Percentiles rank a stretch among this genome's conserved stretches.
phyloP scores from a whole-genome alignment of 2,888 invertebrate species.

The Sussaba pulchella region DNA sequence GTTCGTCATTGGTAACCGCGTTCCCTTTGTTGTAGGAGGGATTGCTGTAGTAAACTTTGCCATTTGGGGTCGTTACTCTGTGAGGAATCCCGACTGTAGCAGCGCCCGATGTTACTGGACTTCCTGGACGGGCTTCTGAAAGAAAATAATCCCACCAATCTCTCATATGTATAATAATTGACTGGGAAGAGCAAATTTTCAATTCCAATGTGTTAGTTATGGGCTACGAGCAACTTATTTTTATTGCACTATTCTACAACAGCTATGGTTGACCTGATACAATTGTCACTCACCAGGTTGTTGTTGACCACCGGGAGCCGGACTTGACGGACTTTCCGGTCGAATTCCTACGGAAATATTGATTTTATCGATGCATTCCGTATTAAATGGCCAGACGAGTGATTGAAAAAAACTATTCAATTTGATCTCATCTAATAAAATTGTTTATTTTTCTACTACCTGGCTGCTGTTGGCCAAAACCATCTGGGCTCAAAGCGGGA shows the following conservation, averaged over 20 bases:
- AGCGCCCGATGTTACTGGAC: slow-evolving; percentile 53
- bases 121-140: slow-evolving; percentile 43
- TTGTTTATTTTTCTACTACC: slow-evolving; percentile 8
- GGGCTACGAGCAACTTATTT: not conserved
- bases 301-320: not conserved
- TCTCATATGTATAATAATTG: too few species aligned
- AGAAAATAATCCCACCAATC: not conserved
- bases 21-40: slow-evolving; percentile 82
- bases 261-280: not conserved
- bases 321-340: not conserved
- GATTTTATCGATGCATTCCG: too few species aligned
- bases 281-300: slow-evolving; percentile 13
- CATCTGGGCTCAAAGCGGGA: slow-evolving; percentile 68
- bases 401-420: not conserved
- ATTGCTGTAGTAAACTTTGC: slow-evolving; percentile 75
- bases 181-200: too few species aligned
- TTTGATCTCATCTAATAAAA: not conserved
- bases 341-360: not conserved
- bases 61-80: slow-evolving; percentile 36
- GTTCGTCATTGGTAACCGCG: slow-evolving; percentile 87
- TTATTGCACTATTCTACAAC: not conserved
- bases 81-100: slow-evolving; percentile 42
- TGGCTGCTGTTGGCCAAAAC: slow-evolving; percentile 54
- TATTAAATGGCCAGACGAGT: too few species aligned
- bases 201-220: too few species aligned